Percentiles rank a stretch among this genome's conserved stretches.
These are phyloP conservation scores for Fabriciana adippe DNA, from an alignment of 2,888 invertebrate species.

Conservation along the genomic window DNA sequence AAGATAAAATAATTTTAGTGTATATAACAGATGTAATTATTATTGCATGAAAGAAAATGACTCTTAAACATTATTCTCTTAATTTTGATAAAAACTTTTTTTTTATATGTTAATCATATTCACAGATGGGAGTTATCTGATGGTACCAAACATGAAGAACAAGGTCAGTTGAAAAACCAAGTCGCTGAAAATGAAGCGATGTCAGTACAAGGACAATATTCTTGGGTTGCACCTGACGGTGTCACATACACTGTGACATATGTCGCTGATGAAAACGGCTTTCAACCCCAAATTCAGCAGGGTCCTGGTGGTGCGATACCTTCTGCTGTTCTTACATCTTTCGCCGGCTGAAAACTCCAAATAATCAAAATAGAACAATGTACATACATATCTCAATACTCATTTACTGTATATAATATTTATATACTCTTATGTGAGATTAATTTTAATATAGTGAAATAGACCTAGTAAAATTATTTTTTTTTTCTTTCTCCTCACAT, in stretches of 20 bases:
- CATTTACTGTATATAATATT: conserved; percentile 72
- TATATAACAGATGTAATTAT: too few relatives aligned
- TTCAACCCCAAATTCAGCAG: conserved; percentile 73
- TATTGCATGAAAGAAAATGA: too few relatives aligned
- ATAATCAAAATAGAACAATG: conserved; percentile 38
- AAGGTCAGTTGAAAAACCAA: conserved; percentile 80
- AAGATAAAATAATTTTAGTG: too few relatives aligned
- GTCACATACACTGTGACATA: conserved; percentile 83
- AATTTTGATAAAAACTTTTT: background rate
- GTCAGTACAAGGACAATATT: conserved; percentile 80
- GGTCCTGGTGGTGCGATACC: conserved; percentile 67
- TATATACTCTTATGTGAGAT: conserved; percentile 61
- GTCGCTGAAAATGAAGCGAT: conserved; percentile 82
- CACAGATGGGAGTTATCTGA: conserved; percentile 81
- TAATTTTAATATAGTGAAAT: conserved; percentile 40
- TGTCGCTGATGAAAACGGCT: conserved; percentile 80
- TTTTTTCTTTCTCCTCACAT: background rate
- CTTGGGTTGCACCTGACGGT: conserved; percentile 82
- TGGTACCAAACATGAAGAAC: conserved; percentile 80
- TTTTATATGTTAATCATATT: conserved; percentile 23
- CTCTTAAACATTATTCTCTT: background rate
- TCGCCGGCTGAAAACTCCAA: conserved; percentile 56
- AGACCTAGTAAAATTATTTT: background rate
- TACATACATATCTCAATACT: conserved; percentile 48
- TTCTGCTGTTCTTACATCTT: conserved; percentile 63